Evolutionary conservation across 2,797 vertebrate genomes (phyloP), one percentile per base, ranked within the genome.

Genomic region (Pogoniulus pusillus): DNA sequence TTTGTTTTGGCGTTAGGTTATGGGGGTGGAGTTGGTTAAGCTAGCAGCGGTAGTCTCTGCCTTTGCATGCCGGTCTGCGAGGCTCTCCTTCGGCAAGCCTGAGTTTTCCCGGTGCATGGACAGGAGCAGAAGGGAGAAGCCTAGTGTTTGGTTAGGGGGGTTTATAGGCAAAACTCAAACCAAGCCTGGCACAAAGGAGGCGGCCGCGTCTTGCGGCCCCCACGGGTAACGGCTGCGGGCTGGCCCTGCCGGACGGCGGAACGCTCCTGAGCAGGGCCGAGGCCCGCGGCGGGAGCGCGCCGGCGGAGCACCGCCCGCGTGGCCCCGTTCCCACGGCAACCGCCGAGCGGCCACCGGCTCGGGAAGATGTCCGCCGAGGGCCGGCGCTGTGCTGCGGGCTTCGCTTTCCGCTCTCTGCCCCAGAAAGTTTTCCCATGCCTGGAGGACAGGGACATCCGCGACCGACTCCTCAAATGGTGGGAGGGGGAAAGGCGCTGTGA

Each of bases 381-480:
- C 12, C 17, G 1, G 17, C 24, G 43, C 29, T 5, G 11, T 1
- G 10, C 2, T 2, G 12, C 0, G 1, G 32, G 16, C 9, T 97
- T 96, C 69, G 82, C n/a, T 11, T 98, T 98, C 88, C 91, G 95
- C 37, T 77, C 65, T 10, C 88, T 98, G 70, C 95, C 96, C 23
- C 96, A 96, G 77, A 97, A 92, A 90, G 35, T 73, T 7, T 97
- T 97, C 83, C 57, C 80, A 37, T 95, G 82, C 49, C 87, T 98
- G 83, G 91, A 94, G 71, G 63, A 77, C 81, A 71, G 34, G n/a
- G 95, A 94, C 55, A 91, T 55, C 87, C 73, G 64, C 27, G 81
- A 84, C 18, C 94, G 96, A 9, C 96, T 98, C 34, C 95, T 96
- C 64, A 97, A 97, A 91, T 98, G 98, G 98, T 98, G 97, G 93